Conservation (phyloP, 2,888 invertebrate genomes). For the Callimorpha dominula region DNA sequence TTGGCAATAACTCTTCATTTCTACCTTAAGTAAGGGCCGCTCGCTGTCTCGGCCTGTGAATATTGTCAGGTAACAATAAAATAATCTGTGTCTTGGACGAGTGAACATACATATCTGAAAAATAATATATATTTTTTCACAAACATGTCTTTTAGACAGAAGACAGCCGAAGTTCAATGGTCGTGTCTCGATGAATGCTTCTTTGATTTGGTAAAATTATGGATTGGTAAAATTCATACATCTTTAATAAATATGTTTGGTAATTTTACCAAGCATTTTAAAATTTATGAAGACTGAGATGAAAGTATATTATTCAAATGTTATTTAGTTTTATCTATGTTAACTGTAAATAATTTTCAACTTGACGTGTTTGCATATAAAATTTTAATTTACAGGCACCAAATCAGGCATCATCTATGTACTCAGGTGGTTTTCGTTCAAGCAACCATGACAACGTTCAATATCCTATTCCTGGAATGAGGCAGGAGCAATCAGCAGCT, state of each 20-base stretch:
- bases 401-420: constrained; percentile 70
- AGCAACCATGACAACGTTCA: constrained; percentile 61
- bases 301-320: not conserved
- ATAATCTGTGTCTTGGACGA: not conserved
- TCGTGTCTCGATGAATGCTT: not conserved
- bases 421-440: constrained; percentile 76
- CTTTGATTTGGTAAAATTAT: not conserved
- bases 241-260: not conserved
- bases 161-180: no score
- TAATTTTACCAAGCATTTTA: not conserved
- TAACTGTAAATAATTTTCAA: constrained; percentile 24
- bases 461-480: constrained; percentile 55
- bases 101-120: not conserved
- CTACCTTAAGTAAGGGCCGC: not conserved
- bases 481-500: constrained; percentile 45
- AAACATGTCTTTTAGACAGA: not conserved
- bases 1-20: not conserved
- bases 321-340: constrained; percentile 19
- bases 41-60: not conserved
- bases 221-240: not conserved
- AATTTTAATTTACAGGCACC: constrained; percentile 82
- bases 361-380: constrained; percentile 68
- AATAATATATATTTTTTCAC: not conserved
- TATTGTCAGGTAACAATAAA: not conserved
- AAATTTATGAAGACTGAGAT: not conserved